Evolutionary conservation across 2,113 vertebrate genomes (phyloP).

Genomic region (Apistogramma diplotaenia): DNA sequence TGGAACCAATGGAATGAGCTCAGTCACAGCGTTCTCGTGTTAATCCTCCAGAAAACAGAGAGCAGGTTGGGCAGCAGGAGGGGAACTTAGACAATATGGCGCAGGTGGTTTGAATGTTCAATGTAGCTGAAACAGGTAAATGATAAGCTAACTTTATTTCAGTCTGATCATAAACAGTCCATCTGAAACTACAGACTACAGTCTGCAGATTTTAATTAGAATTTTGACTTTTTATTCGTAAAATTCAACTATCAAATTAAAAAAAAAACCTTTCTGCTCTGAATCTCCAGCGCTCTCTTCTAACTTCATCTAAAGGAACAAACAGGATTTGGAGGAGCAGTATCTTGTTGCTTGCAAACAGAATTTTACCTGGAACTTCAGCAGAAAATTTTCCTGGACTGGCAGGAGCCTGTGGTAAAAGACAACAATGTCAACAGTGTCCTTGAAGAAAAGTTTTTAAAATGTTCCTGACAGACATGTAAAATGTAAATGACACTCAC

Average conservation of each 20-base stretch:
- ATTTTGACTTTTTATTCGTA: background rate
- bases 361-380: conserved; percentile 88
- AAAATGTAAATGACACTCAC: conserved; percentile 68
- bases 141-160: background rate
- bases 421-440: background rate
- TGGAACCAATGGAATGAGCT: background rate
- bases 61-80: background rate
- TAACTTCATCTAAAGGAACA: background rate
- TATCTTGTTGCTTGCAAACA: background rate
- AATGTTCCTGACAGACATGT: background rate
- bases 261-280: background rate
- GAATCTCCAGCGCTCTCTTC: background rate
- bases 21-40: background rate
- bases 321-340: background rate
- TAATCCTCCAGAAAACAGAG: background rate
- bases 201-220: background rate
- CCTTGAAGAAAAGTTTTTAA: background rate
- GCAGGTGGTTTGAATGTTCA: background rate
- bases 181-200: background rate
- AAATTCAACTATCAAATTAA: background rate
- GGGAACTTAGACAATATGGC: background rate
- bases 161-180: background rate
- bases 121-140: background rate
- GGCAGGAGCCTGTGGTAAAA: conserved; percentile 83
- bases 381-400: conserved; percentile 92